Evolutionary conservation across 2,113 vertebrate species (phyloP).

Genomic region (Protobothrops mucrosquamatus): DNA sequence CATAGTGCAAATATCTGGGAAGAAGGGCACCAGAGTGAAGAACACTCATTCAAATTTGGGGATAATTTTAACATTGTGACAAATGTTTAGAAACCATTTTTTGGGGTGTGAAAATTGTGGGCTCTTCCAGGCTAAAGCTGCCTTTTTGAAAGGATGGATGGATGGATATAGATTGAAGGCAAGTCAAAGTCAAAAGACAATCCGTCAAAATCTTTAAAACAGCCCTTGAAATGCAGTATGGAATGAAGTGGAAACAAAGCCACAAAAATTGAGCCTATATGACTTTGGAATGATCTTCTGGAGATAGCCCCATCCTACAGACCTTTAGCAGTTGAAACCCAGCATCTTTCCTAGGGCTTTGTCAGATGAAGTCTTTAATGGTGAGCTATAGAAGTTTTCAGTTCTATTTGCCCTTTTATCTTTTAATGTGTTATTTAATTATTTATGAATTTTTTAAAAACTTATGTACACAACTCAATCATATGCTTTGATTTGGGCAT

Average conservation of each 20-base stretch:
- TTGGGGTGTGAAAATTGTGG: constrained; percentile 31
- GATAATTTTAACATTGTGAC: constrained; percentile 24
- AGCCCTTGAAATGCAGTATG: neutral
- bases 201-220: neutral
- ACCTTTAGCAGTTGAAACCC: neutral
- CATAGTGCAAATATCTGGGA: neutral
- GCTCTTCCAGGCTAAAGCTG: neutral
- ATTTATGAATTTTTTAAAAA: neutral
- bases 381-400: neutral
- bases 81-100: neutral
- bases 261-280: neutral
- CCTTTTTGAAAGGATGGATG: neutral
- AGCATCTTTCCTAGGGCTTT: neutral
- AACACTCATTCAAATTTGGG: neutral
- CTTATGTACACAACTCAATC: neutral
- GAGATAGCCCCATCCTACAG: neutral
- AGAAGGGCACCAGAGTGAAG: neutral
- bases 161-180: neutral
- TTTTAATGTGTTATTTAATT: neutral
- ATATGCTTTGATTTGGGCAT: neutral
- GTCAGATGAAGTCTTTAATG: neutral
- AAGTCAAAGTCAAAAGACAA: neutral
- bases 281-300: neutral
- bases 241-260: neutral
- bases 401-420: neutral